These are phyloP conservation scores for Carapus acus DNA, from an alignment of 2,797 vertebrate genomes.

Conservation along the genomic window DNA sequence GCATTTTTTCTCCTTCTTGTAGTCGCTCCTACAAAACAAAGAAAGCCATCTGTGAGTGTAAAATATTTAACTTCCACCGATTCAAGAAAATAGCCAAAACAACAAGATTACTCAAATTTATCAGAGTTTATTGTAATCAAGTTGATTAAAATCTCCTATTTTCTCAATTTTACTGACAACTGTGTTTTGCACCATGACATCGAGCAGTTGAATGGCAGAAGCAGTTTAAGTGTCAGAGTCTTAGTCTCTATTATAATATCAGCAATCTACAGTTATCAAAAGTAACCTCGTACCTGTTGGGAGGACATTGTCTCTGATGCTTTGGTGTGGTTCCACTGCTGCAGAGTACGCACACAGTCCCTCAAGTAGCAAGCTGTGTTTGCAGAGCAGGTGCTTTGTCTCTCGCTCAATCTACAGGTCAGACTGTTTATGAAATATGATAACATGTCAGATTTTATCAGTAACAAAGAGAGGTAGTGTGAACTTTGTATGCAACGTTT, in stretches of 20 bases:
- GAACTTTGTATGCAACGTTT: too few species aligned
- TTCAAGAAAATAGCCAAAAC: too few species aligned
- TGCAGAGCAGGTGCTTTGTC: constrained; percentile 54
- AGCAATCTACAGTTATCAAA: too few species aligned
- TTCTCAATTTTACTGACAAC: too few species aligned
- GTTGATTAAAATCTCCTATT: too few species aligned
- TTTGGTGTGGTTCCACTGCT: constrained; percentile 61
- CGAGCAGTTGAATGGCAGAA: too few species aligned
- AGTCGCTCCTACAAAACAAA: constrained; percentile 47
- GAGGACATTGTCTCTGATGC: constrained; percentile 42
- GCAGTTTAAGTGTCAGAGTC: too few species aligned
- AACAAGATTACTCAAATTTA: too few species aligned
- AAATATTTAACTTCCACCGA: background rate
- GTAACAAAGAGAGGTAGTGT: too few species aligned
- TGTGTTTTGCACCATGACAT: too few species aligned
- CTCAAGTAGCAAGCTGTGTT: constrained; percentile 52
- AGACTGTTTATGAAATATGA: constrained; percentile 51
- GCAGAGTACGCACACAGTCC: constrained; percentile 55
- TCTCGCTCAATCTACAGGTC: constrained; percentile 59
- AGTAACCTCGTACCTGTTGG: constrained; percentile 67
- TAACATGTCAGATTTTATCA: constrained; percentile 9
- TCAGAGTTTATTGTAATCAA: too few species aligned
- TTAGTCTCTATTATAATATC: too few species aligned
- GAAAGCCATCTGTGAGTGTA: background rate
- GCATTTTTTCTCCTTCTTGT: constrained; percentile 58